Conservation (phyloP, 1,140 invertebrate species). For the Dinoponera quadriceps region DNA sequence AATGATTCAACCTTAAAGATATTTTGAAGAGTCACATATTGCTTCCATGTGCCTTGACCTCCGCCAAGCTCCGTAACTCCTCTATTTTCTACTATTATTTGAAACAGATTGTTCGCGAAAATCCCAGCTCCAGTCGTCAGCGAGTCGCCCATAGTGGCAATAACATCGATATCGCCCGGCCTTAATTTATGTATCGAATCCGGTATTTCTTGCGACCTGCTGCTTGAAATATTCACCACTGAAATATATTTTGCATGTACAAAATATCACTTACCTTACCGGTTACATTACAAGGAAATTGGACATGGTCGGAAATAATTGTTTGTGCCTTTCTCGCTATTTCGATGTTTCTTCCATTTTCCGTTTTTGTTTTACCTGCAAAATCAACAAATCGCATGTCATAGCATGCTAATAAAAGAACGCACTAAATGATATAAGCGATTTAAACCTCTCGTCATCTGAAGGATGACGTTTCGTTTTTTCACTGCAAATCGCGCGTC, state of each 20-base stretch:
- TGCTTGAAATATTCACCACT: constrained; percentile 54
- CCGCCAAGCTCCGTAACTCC: constrained; percentile 85
- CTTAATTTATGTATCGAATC: constrained; percentile 87
- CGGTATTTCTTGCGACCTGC: constrained; percentile 81
- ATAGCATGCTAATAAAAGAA: neutral
- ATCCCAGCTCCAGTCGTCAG: constrained; percentile 88
- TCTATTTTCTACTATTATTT: constrained; percentile 85
- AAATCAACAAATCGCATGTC: constrained; percentile 14
- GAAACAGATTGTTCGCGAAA: constrained; percentile 83
- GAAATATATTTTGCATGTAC: neutral
- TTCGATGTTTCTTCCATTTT: constrained; percentile 35
- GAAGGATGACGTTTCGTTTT: too few relatives aligned
- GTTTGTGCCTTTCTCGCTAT: constrained; percentile 40
- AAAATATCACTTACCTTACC: constrained; percentile 73
- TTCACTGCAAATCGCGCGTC: too few relatives aligned
- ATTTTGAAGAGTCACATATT: constrained; percentile 85
- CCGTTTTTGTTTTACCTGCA: constrained; percentile 69
- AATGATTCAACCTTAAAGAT: constrained; percentile 77
- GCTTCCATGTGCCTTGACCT: constrained; percentile 87
- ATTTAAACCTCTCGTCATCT: too few relatives aligned
- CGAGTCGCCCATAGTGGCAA: constrained; percentile 91
- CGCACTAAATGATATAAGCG: neutral
- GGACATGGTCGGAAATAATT: constrained; percentile 50
- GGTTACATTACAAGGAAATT: constrained; percentile 82
- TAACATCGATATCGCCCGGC: constrained; percentile 89